Evolutionary conservation across 1,140 invertebrate species (phyloP).

Genomic region (Cyclina sinensis): DNA sequence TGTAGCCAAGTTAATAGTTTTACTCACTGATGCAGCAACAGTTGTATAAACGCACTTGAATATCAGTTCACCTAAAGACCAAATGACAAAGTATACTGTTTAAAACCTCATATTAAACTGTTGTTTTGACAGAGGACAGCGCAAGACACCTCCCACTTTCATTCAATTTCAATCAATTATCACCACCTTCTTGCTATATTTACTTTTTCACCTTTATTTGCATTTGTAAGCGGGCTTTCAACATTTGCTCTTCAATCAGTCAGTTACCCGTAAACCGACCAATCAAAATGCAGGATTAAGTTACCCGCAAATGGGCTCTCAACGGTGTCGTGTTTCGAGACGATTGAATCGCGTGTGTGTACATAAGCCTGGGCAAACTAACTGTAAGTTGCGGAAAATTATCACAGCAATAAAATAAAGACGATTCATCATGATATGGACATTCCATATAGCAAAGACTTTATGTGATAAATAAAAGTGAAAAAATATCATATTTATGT

Average conservation of each 20-base stretch:
- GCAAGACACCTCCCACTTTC: conserved; percentile 5
- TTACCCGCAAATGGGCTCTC: conserved; percentile 26
- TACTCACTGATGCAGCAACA: neutral
- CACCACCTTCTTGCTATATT: conserved; percentile 26
- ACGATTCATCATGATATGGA: neutral
- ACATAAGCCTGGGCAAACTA: neutral
- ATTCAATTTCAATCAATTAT: conserved; percentile 30
- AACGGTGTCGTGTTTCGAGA: conserved; percentile 1
- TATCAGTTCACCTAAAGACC: conserved; percentile 3
- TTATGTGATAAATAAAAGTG: no score
- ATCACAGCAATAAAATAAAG: neutral
- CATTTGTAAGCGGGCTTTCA: conserved; percentile 28
- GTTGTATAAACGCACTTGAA: neutral
- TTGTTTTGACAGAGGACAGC: neutral
- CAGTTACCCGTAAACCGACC: conserved; percentile 43
- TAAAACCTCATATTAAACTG: conserved; percentile 28
- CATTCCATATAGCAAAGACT: no score
- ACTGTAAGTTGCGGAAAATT: conserved; percentile 20
- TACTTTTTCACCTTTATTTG: conserved; percentile 49
- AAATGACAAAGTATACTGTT: conserved; percentile 29
- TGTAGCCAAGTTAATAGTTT: neutral
- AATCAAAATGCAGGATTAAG: neutral
- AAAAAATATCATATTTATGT: no score
- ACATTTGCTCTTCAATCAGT: conserved; percentile 41
- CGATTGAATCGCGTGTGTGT: neutral